Evolutionary conservation across 2,888 invertebrate species (phyloP), one percentile per base, ranked within the genome.

Genomic region (Merodon equestris): DNA sequence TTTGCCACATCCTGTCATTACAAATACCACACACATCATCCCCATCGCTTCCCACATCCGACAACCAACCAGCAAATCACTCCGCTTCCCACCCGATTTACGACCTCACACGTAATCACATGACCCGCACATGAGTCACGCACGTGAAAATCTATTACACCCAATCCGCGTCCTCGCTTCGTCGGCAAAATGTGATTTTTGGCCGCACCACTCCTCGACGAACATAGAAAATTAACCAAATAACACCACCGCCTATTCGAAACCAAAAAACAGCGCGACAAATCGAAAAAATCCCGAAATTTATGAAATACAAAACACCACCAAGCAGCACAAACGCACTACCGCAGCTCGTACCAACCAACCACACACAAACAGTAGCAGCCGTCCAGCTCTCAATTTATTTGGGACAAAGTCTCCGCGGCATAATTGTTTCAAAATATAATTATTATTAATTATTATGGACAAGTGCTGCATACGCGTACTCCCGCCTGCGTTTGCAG

Each of bases 391-490:
- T 74, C 74, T 79, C 79, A 79, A 79, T 79, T 79, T 79, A 79
- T 79, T 79, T 79, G 79, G 79, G 54, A 64, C 79, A 74, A 74
- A 74, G 64, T 60, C 68, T 74, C 64, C 48, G 68, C 70, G 74
- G 74, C 79, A 70, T 79, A 79, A 79, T 79, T 79, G 79, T 79
- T 79, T 79, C 79, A 79, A 79, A 79, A 79, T 74, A 74, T 79
- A 79, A 79, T 74, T 74, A 73, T 79, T 79, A 79, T 79, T 79
- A 79, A 79, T 79, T 79, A 79, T 77, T 77, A 77, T 63, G 63
- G 67, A 67, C 77, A 67, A 44, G 54, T 51, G 68, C 45, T 10
- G 45, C 17, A 17, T 40, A 18, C 36, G 36, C 10, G 36, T 36
- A 10, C 36, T 36, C 7, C n/a, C n/a, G n/a, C 75, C 70, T 53